Conservation (phyloP, 2,797 vertebrate species). For the Silurus lanzhouensis region DNA sequence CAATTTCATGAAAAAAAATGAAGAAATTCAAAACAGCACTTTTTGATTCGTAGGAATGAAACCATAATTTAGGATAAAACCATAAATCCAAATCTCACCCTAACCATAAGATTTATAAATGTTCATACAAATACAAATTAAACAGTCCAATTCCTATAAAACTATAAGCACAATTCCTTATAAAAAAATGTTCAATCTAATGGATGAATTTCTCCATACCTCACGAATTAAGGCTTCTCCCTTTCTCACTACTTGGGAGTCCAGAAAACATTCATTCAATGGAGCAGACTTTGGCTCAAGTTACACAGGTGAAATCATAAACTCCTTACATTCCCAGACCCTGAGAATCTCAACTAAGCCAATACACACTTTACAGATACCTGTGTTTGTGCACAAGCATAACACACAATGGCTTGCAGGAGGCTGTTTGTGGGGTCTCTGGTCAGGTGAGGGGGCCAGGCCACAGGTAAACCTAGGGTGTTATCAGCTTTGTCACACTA, state of each 20-base stretch:
- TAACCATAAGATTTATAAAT: background rate
- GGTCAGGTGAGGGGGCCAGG: conserved; percentile 37
- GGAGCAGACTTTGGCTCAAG: conserved; percentile 6
- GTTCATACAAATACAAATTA: background rate
- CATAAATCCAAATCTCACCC: background rate
- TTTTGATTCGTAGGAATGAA: background rate
- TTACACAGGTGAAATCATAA: conserved; percentile 42
- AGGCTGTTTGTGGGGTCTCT: conserved; percentile 28
- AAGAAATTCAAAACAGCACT: background rate
- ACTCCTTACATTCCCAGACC: conserved; percentile 39
- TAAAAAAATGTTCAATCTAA: background rate
- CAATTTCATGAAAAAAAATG: background rate
- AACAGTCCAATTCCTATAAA: background rate
- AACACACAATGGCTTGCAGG: conserved; percentile 17
- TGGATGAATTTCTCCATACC: background rate
- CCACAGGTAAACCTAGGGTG: conserved; percentile 43
- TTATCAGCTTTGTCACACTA: conserved; percentile 37
- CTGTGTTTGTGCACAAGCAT: conserved; percentile 55
- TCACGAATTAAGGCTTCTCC: background rate
- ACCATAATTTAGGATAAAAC: background rate
- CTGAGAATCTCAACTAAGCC: conserved; percentile 28
- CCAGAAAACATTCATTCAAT: conserved; percentile 8
- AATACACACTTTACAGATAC: conserved; percentile 17
- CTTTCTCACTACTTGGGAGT: background rate
- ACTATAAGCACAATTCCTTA: background rate